phyloP scores from a whole-genome alignment of 1,140 invertebrate genomes.

The Fragariocoptes setiger region DNA sequence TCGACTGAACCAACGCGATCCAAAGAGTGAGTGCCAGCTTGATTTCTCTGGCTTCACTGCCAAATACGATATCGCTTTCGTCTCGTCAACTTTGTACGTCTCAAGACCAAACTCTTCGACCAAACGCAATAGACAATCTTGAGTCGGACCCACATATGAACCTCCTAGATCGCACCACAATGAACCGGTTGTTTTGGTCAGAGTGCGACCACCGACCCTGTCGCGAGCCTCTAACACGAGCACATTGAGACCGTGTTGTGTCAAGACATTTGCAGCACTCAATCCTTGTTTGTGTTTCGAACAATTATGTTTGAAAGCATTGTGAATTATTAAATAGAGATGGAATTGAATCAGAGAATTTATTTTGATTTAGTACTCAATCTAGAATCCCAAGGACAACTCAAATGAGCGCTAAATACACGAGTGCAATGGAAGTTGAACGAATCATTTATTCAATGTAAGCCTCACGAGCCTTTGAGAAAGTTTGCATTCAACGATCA shows the following conservation, averaged over 20 bases:
- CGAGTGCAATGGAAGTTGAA: too few relatives aligned
- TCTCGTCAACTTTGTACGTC: slow-evolving; percentile 14
- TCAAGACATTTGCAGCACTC: slow-evolving; percentile 7
- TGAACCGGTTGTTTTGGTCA: slow-evolving; percentile 11
- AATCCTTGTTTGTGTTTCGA: too few relatives aligned
- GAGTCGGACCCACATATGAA: slow-evolving; percentile 14
- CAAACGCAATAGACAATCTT: slow-evolving; percentile 12
- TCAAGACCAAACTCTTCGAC: slow-evolving; percentile 15
- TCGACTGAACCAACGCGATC: background rate
- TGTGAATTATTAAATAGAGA: too few relatives aligned
- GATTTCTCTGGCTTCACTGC: background rate
- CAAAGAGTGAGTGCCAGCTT: too few relatives aligned
- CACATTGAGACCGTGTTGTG: slow-evolving; percentile 12
- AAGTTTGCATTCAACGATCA: too few relatives aligned
- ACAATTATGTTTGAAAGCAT: too few relatives aligned
- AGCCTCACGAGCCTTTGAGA: too few relatives aligned
- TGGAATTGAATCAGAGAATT: too few relatives aligned
- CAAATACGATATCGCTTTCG: slow-evolving; percentile 10
- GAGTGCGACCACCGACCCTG: slow-evolving; percentile 17
- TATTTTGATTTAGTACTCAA: too few relatives aligned
- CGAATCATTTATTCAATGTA: too few relatives aligned
- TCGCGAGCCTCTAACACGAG: slow-evolving; percentile 17
- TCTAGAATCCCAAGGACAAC: too few relatives aligned
- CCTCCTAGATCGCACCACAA: slow-evolving; percentile 13
- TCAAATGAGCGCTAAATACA: too few relatives aligned